Evolutionary conservation across 1,140 invertebrate species (phyloP).

Genomic region (Cotesia chilonis): DNA sequence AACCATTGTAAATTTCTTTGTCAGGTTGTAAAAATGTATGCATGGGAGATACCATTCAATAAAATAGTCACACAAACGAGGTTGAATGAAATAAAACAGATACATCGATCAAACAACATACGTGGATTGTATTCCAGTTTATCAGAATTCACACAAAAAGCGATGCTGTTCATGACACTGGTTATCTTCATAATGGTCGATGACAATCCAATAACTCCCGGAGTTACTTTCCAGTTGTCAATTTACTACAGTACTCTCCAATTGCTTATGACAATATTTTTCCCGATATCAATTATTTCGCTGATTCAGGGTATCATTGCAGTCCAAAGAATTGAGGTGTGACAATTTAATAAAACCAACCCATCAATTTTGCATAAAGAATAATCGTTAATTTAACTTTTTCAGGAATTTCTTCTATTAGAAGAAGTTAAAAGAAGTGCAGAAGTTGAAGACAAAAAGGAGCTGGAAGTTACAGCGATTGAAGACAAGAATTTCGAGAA

Average conservation of each 20-base stretch:
- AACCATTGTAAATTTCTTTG: no score
- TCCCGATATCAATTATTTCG: slow-evolving; percentile 77
- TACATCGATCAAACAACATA: slow-evolving; percentile 76
- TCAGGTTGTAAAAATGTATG: slow-evolving; percentile 82
- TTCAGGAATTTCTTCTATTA: slow-evolving; percentile 72
- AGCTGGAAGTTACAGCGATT: not conserved
- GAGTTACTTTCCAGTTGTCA: slow-evolving; percentile 70
- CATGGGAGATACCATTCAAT: slow-evolving; percentile 78
- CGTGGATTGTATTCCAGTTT: slow-evolving; percentile 75
- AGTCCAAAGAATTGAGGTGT: slow-evolving; percentile 67
- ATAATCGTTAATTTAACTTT: slow-evolving; percentile 1
- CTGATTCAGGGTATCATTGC: slow-evolving; percentile 74
- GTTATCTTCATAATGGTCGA: slow-evolving; percentile 72
- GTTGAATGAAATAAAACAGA: slow-evolving; percentile 72
- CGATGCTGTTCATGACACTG: slow-evolving; percentile 78
- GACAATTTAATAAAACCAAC: not conserved
- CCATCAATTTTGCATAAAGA: no score
- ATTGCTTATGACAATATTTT: slow-evolving; percentile 72
- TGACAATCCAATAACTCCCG: slow-evolving; percentile 74
- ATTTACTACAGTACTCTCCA: slow-evolving; percentile 75
- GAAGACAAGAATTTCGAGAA: not conserved
- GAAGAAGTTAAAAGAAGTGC: slow-evolving; percentile 66
- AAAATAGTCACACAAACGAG: slow-evolving; percentile 67
- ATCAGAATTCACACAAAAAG: slow-evolving; percentile 76
- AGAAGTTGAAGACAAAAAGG: not conserved